A percentile compares a stretch with the other conserved stretches of the same genome.
Conservation (phyloP, 2,888 invertebrate species). For the Hydrotaea cyrtoneurina region DNA sequence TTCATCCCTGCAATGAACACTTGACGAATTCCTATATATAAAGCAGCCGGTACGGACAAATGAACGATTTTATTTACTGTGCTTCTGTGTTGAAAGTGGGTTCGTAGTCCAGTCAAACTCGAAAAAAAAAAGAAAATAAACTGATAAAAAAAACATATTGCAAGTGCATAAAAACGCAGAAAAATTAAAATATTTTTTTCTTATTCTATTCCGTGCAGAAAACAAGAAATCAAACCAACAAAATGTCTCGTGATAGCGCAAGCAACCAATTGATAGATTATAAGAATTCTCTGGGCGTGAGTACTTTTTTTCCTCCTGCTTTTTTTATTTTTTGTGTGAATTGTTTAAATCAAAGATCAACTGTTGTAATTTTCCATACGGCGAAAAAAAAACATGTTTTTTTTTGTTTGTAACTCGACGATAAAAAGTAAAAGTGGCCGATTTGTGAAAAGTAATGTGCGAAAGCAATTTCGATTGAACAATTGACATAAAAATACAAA, state of each 20-base stretch:
- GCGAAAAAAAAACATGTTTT: neutral
- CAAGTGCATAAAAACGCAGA: slow-evolving; percentile 2
- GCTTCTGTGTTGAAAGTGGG: slow-evolving; percentile 41
- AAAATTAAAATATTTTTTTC: slow-evolving; percentile 14
- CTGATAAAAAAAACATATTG: slow-evolving; percentile 17
- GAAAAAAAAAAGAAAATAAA: slow-evolving; percentile 14
- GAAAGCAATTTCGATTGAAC: neutral
- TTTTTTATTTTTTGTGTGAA: slow-evolving; percentile 18
- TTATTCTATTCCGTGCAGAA: slow-evolving; percentile 10
- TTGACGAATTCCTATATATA: too few relatives aligned
- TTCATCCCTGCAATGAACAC: too few relatives aligned
- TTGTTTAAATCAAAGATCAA: neutral
- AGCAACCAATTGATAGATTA: slow-evolving; percentile 85
- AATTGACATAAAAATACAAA: too few relatives aligned
- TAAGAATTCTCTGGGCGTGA: slow-evolving; percentile 84
- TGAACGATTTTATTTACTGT: slow-evolving; percentile 49
- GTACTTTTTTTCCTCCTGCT: slow-evolving; percentile 66
- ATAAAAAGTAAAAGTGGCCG: neutral
- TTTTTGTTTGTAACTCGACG: neutral
- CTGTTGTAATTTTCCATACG: slow-evolving; percentile 36
- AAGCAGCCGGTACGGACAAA: neutral
- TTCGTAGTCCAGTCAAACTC: slow-evolving; percentile 55
- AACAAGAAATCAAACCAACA: slow-evolving; percentile 59
- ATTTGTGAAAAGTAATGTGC: neutral
- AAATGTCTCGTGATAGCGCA: slow-evolving; percentile 83